Evolutionary conservation across 2,113 vertebrate genomes (phyloP).

Genomic region (Gulo gulo): DNA sequence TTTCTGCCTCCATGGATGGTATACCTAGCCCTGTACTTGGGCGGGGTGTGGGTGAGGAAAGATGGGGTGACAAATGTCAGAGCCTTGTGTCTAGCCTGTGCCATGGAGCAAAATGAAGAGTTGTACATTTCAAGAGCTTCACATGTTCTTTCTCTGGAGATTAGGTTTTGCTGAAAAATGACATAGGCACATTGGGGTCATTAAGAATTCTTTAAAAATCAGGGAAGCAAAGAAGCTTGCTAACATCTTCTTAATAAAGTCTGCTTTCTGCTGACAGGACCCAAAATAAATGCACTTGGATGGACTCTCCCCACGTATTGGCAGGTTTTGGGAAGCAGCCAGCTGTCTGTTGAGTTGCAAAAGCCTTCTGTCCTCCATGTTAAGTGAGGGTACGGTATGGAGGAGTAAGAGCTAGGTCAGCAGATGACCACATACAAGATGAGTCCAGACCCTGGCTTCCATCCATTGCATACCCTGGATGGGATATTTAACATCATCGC

Average conservation of each 20-base stretch:
- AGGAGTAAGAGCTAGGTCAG: not conserved
- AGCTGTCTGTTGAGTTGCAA: not conserved
- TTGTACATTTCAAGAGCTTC: not conserved
- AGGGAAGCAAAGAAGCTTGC: conserved; percentile 7
- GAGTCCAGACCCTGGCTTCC: not conserved
- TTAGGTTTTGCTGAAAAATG: conserved; percentile 72
- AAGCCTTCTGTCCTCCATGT: not conserved
- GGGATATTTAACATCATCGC: not conserved
- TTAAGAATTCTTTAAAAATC: conserved; percentile 51
- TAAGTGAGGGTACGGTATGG: not conserved
- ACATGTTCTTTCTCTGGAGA: conserved; percentile 50
- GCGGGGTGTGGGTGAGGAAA: not conserved
- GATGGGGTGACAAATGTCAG: not conserved
- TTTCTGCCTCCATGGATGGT: not conserved
- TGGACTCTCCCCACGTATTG: not conserved
- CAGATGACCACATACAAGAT: not conserved
- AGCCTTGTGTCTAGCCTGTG: not conserved
- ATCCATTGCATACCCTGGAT: not conserved
- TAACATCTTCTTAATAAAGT: conserved; percentile 40
- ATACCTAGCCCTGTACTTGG: not conserved
- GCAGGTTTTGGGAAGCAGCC: not conserved
- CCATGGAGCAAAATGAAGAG: not conserved
- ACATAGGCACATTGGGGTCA: not conserved
- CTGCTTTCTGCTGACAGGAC: not conserved
- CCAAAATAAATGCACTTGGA: not conserved